Conservation (phyloP, 2,888 invertebrate genomes). For the Crepidodera aurea region DNA sequence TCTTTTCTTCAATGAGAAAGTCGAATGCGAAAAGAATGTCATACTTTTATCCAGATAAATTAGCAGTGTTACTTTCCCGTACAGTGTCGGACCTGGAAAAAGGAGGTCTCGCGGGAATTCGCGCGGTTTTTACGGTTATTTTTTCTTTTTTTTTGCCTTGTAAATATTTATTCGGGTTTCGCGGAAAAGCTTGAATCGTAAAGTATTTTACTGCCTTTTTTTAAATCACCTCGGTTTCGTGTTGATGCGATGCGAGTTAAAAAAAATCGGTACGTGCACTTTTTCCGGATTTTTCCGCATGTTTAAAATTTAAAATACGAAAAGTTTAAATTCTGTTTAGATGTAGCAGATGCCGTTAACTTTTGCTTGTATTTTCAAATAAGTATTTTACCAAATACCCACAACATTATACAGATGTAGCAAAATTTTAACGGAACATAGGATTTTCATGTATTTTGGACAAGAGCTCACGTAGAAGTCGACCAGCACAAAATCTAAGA, state of each 20-base stretch:
- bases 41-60: slow-evolving; percentile 26
- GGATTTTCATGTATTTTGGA: too few relatives aligned
- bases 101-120: slow-evolving; percentile 5
- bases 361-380: too few relatives aligned
- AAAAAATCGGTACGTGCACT: neutral
- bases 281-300: too few relatives aligned
- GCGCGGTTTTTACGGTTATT: slow-evolving; percentile 7
- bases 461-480: too few relatives aligned
- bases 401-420: too few relatives aligned
- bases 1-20: slow-evolving; percentile 22
- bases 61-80: slow-evolving; percentile 3
- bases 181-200: neutral
- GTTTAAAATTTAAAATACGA: too few relatives aligned
- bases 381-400: too few relatives aligned
- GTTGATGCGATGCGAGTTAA: neutral
- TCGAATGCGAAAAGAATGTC: slow-evolving; percentile 23
- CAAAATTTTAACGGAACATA: too few relatives aligned
- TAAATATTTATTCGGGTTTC: slow-evolving; percentile 5
- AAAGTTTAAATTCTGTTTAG: too few relatives aligned
- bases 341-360: too few relatives aligned
- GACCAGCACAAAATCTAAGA: too few relatives aligned
- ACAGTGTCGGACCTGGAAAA: neutral
- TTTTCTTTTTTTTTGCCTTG: neutral
- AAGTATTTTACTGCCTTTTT: neutral
- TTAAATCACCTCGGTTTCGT: neutral